These are phyloP conservation scores for Agrilus planipennis DNA, from an alignment of 1,140 invertebrate species.

Conservation along the genomic window DNA sequence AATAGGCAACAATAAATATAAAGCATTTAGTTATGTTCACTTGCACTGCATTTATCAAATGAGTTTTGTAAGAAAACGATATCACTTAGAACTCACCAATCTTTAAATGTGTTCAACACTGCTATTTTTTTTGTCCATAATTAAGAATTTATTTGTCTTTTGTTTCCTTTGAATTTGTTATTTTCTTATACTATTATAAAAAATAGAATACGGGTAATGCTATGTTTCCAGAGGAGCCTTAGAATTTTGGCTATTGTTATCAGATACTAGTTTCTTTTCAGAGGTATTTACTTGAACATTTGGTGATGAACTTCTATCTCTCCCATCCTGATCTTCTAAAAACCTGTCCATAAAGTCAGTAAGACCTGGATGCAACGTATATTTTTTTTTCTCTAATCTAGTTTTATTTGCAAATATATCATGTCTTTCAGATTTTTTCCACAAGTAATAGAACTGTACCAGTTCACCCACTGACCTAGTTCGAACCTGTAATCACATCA, in stretches of 20 bases:
- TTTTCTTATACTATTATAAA: background rate
- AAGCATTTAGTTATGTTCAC: background rate
- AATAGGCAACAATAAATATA: background rate
- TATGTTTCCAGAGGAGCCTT: constrained; percentile 15
- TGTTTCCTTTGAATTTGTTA: too few species aligned
- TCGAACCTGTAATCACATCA: constrained; percentile 46
- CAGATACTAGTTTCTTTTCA: constrained; percentile 4
- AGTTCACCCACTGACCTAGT: constrained; percentile 93
- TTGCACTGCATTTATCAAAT: background rate
- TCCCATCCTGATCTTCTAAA: constrained; percentile 64
- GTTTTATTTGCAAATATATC: constrained; percentile 83
- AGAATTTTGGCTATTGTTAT: constrained; percentile 1
- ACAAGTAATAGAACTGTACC: constrained; percentile 96
- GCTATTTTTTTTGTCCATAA: too few species aligned
- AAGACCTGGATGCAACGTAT: constrained; percentile 69
- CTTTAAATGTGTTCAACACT: too few species aligned
- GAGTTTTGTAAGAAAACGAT: too few species aligned
- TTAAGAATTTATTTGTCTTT: too few species aligned
- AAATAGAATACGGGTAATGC: background rate
- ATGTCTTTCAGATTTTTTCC: constrained; percentile 97
- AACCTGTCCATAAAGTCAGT: constrained; percentile 83
- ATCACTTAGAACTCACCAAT: too few species aligned
- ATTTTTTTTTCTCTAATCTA: constrained; percentile 77
- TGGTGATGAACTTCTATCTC: constrained; percentile 34
- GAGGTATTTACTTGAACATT: constrained; percentile 26